These are phyloP conservation scores for Macropis europaea DNA, from an alignment of 2,888 invertebrate genomes.

Conservation along the genomic window DNA sequence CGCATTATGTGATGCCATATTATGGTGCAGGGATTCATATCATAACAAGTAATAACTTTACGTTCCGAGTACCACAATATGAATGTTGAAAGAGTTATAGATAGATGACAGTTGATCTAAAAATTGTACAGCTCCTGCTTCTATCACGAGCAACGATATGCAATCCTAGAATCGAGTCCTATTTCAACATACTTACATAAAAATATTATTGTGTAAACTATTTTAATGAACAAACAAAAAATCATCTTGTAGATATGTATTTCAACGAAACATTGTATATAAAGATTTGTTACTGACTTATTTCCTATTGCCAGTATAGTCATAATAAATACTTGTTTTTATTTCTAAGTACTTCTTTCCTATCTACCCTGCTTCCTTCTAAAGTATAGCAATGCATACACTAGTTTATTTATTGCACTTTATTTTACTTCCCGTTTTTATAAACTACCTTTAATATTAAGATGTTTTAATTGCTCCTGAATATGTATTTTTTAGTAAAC, in stretches of 20 bases:
- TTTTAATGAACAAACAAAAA: slow-evolving; percentile 40
- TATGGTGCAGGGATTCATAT: slow-evolving; percentile 94
- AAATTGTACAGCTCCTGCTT: slow-evolving; percentile 48
- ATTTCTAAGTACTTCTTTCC: slow-evolving; percentile 16
- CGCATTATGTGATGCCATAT: slow-evolving; percentile 95
- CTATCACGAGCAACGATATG: slow-evolving; percentile 58
- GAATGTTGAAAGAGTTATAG: slow-evolving; percentile 84
- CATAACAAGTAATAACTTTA: slow-evolving; percentile 90
- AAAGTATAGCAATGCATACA: background rate
- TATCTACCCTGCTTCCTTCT: background rate
- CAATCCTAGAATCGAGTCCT: slow-evolving; percentile 56
- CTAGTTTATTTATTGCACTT: background rate
- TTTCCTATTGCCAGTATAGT: slow-evolving; percentile 47
- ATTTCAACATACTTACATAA: slow-evolving; percentile 38
- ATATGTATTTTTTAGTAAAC: background rate
- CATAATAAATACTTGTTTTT: slow-evolving; percentile 58
- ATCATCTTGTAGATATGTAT: slow-evolving; percentile 58
- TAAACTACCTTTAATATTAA: background rate
- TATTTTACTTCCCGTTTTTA: background rate
- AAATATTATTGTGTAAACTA: slow-evolving; percentile 43
- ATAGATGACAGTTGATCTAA: slow-evolving; percentile 22
- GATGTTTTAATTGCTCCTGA: background rate
- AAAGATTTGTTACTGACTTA: slow-evolving; percentile 57
- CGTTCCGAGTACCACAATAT: slow-evolving; percentile 89
- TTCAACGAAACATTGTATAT: slow-evolving; percentile 60